Evolutionary conservation across 2,888 invertebrate species (phyloP).

Genomic region (Agrotis exclamationis): DNA sequence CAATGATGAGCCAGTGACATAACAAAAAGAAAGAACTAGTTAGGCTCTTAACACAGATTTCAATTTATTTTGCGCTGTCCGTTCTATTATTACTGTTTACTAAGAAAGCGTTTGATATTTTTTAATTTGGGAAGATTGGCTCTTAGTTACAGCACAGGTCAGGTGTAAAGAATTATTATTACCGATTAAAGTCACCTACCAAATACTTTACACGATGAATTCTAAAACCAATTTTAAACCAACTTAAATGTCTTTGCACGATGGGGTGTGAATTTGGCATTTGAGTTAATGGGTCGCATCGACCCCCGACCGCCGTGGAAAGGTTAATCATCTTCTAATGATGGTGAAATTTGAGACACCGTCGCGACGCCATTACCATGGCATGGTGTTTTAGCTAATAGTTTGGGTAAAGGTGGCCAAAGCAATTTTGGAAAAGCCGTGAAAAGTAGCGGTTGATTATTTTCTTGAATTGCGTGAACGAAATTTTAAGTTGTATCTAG

Average conservation of each 20-base stretch:
- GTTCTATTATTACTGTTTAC: no score
- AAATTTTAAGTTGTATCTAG: background rate
- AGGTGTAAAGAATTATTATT: no score
- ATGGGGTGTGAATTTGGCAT: conserved; percentile 84
- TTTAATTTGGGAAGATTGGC: no score
- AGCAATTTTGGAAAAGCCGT: conserved; percentile 23
- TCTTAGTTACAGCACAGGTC: no score
- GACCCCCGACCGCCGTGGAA: conserved; percentile 76
- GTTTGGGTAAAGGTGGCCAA: conserved; percentile 47
- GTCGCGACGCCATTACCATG: conserved; percentile 55
- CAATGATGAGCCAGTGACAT: no score
- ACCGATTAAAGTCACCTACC: no score
- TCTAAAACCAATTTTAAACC: conserved; percentile 23
- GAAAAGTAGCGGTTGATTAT: conserved; percentile 6
- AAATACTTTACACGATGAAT: no score
- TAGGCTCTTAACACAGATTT: no score
- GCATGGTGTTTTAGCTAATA: conserved; percentile 62
- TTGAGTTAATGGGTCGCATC: conserved; percentile 81
- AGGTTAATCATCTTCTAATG: conserved; percentile 90
- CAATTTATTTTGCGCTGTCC: no score
- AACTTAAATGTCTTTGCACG: conserved; percentile 35
- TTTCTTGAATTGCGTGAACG: background rate
- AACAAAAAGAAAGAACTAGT: no score
- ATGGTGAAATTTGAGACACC: conserved; percentile 76
- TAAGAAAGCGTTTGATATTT: no score